phyloP scores from a whole-genome alignment of 2,113 vertebrate species.

The Microcebus murinus region DNA sequence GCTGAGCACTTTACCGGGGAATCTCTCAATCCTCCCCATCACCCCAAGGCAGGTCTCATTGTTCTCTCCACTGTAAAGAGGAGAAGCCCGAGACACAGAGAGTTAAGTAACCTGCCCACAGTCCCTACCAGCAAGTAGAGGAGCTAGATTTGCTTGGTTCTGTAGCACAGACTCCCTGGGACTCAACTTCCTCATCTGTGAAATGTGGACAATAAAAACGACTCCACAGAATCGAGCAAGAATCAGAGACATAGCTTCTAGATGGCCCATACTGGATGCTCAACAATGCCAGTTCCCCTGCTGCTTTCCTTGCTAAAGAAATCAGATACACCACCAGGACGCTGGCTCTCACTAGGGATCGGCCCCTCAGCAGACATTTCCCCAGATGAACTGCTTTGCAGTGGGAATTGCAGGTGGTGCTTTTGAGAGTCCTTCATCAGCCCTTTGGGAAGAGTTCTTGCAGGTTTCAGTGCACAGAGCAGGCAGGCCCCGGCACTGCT shows the following conservation, averaged over 20 bases:
- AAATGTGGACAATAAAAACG: background rate
- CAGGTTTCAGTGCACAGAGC: background rate
- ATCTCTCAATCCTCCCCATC: background rate
- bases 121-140: background rate
- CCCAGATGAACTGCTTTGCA: background rate
- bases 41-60: background rate
- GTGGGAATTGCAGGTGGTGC: background rate
- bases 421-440: slow-evolving; percentile 10
- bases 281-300: background rate
- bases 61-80: background rate
- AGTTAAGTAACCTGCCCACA: background rate
- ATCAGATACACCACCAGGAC: background rate
- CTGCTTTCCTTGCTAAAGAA: background rate
- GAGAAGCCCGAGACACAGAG: background rate
- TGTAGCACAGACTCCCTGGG: background rate
- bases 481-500: background rate
- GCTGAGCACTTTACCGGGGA: background rate
- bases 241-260: background rate
- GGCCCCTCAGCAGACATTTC: background rate
- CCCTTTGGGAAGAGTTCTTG: slow-evolving; percentile 44
- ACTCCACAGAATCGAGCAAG: background rate
- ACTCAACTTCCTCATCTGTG: background rate
- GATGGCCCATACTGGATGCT: background rate
- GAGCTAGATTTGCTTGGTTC: background rate
- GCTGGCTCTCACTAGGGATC: background rate